A percentile compares a stretch with the other conserved stretches of the same genome.
Conservation (phyloP, 2,113 vertebrate genomes). For the Arenaria interpres region DNA sequence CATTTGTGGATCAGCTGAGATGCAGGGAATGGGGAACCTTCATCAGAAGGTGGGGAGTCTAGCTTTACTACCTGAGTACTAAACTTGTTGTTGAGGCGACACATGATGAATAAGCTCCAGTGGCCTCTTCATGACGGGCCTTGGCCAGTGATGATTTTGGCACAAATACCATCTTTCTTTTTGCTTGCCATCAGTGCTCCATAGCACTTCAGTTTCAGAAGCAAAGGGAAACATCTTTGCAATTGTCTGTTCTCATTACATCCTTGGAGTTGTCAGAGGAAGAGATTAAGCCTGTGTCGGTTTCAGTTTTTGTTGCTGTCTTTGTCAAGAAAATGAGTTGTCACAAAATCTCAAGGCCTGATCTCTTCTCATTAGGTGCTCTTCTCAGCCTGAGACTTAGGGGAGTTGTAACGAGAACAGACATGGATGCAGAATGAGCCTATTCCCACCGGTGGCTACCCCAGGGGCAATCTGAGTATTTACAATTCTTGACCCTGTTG, state of each 20-base stretch:
- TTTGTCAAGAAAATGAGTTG: conserved; percentile 49
- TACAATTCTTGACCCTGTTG: background rate
- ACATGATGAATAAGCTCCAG: background rate
- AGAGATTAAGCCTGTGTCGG: background rate
- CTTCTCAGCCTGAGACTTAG: background rate
- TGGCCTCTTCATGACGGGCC: background rate
- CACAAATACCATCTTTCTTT: background rate
- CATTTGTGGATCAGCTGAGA: background rate
- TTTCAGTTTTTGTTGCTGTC: conserved; percentile 27
- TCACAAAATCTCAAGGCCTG: conserved; percentile 7
- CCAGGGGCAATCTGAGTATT: background rate
- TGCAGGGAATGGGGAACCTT: background rate
- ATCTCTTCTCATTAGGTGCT: conserved; percentile 9
- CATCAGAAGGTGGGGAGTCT: background rate
- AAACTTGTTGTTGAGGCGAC: background rate
- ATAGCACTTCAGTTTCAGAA: background rate
- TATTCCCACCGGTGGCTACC: background rate
- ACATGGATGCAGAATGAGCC: background rate
- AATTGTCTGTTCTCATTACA: conserved; percentile 41
- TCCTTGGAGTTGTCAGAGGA: background rate
- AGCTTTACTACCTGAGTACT: background rate
- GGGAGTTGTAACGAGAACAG: background rate
- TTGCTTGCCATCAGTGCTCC: background rate
- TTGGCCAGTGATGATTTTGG: background rate
- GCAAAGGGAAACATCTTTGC: background rate